phyloP scores from a whole-genome alignment of 2,888 invertebrate genomes.

The Pocota personata region DNA sequence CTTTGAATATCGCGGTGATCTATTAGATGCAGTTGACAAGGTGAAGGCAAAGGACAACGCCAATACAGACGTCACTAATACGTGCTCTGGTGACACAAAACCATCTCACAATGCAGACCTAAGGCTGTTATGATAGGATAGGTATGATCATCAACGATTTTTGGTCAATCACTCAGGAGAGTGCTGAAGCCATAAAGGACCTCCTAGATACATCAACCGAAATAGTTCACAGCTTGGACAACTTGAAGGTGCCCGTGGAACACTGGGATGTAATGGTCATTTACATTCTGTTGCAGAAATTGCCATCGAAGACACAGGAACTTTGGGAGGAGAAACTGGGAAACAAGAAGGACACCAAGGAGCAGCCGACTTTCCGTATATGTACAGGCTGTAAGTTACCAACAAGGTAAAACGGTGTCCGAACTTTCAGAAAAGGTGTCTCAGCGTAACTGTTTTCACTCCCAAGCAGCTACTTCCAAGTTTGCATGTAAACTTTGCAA shows the following conservation, averaged over 20 bases:
- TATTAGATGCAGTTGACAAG: background rate
- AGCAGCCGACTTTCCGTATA: constrained; percentile 3
- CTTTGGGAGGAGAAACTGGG: constrained; percentile 19
- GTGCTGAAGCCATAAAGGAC: background rate
- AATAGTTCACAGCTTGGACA: background rate
- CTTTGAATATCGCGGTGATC: background rate
- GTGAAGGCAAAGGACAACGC: background rate
- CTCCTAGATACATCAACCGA: constrained; percentile 12
- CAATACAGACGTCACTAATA: background rate
- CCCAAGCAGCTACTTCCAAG: background rate
- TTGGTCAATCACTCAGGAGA: background rate
- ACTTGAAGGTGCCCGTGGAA: background rate
- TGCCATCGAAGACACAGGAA: background rate
- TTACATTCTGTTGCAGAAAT: background rate
- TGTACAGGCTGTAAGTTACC: background rate
- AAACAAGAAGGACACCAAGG: background rate
- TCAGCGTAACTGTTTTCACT: constrained; percentile 17
- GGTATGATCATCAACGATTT: no score
- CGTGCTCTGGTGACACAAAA: background rate
- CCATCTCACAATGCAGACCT: background rate
- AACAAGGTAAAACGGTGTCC: no score
- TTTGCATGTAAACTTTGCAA: constrained; percentile 23
- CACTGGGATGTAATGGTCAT: background rate
- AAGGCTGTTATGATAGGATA: no score
- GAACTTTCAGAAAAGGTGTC: background rate